phyloP scores from a whole-genome alignment of 64 coral and sea anemone genomes.

The Montipora capricornis region DNA sequence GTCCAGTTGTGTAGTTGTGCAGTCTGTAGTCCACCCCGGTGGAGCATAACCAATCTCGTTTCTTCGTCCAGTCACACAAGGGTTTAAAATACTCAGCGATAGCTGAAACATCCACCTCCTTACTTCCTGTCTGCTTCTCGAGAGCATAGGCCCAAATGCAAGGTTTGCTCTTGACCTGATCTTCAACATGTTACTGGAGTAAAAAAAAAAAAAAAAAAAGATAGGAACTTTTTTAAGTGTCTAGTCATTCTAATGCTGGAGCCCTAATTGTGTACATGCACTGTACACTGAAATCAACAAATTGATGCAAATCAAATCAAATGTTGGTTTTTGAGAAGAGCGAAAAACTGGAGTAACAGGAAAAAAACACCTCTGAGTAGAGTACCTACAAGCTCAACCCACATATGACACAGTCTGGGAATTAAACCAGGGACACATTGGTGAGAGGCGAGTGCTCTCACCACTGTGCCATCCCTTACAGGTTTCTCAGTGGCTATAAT shows the following conservation, averaged over 20 bases:
- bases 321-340: too few species aligned
- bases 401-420: too few species aligned
- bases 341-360: too few species aligned
- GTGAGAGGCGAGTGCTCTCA: too few species aligned
- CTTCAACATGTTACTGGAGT: slow-evolving; percentile 53
- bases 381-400: too few species aligned
- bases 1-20: neutral
- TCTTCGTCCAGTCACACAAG: slow-evolving; percentile 20
- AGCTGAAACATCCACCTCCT: slow-evolving; percentile 49
- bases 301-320: too few species aligned
- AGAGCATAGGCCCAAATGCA: slow-evolving; percentile 62
- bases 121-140: slow-evolving; percentile 63
- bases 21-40: neutral
- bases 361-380: too few species aligned
- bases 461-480: too few species aligned
- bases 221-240: neutral
- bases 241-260: too few species aligned
- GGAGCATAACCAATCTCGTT: slow-evolving; percentile 23
- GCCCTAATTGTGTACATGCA: neutral
- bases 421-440: too few species aligned
- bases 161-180: slow-evolving; percentile 75
- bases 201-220: neutral
- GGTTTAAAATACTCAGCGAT: slow-evolving; percentile 69
- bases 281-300: too few species aligned
- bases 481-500: too few species aligned